phyloP scores from a whole-genome alignment of 2,797 vertebrate genomes.

The Odontamblyopus rebecca region DNA sequence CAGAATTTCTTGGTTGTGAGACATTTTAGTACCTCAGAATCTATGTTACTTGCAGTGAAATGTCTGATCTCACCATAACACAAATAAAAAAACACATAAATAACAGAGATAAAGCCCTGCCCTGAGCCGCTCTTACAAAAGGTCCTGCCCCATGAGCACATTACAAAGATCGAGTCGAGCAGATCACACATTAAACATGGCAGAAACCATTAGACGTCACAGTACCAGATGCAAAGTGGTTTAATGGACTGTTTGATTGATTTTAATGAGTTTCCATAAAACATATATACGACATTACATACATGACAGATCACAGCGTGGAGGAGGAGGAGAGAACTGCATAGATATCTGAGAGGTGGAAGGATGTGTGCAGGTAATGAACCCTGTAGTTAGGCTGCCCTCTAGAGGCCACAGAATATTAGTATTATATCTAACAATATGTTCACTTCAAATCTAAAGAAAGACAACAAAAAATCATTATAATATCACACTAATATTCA shows the following conservation, averaged over 20 bases:
- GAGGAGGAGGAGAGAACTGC: neutral
- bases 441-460: neutral
- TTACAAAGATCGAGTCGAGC: slow-evolving; percentile 28
- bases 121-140: neutral
- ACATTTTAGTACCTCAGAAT: neutral
- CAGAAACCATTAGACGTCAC: slow-evolving; percentile 36
- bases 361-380: slow-evolving; percentile 9
- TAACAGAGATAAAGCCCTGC: neutral
- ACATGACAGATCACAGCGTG: slow-evolving; percentile 16
- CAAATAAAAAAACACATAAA: too few relatives aligned
- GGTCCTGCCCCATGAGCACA: slow-evolving; percentile 8
- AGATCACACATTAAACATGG: slow-evolving; percentile 30
- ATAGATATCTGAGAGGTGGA: neutral
- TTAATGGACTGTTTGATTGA: slow-evolving; percentile 48
- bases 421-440: too few relatives aligned
- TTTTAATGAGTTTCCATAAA: slow-evolving; percentile 41
- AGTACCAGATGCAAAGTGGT: slow-evolving; percentile 39
- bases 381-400: slow-evolving; percentile 46
- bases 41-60: neutral
- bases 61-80: neutral
- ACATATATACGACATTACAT: slow-evolving; percentile 24
- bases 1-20: neutral
- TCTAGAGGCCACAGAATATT: slow-evolving; percentile 48
- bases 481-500: too few relatives aligned
- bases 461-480: neutral